These are phyloP conservation scores for Acropora tenuis DNA, from an alignment of 64 coral and sea anemone species.

Conservation along the genomic window DNA sequence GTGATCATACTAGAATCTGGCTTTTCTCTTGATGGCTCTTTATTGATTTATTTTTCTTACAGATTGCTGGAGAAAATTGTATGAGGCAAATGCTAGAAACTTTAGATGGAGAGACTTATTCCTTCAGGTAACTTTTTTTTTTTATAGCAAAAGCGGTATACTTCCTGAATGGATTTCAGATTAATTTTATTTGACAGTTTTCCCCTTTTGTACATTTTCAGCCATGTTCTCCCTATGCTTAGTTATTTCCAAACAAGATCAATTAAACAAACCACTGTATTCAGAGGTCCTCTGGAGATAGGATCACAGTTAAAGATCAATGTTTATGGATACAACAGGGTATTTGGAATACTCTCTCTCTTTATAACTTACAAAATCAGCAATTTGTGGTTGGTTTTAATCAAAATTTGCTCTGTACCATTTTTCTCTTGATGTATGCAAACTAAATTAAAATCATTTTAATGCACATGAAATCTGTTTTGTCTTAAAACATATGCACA, in stretches of 20 bases:
- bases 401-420: too few species aligned
- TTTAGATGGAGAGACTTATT: slow-evolving; percentile 88
- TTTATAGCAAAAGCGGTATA: too few species aligned
- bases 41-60: background rate
- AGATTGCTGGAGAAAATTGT: slow-evolving; percentile 93
- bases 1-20: too few species aligned
- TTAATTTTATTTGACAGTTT: background rate
- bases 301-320: slow-evolving; percentile 92
- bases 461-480: background rate
- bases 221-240: slow-evolving; percentile 92
- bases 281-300: slow-evolving; percentile 90
- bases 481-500: too few species aligned
- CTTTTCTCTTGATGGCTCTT: too few species aligned
- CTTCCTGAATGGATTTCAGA: too few species aligned
- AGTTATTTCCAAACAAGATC: slow-evolving; percentile 87
- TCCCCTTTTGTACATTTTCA: slow-evolving; percentile 29
- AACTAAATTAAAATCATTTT: background rate
- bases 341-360: background rate
- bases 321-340: slow-evolving; percentile 92
- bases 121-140: slow-evolving; percentile 72
- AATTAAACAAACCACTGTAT: slow-evolving; percentile 86
- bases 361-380: background rate
- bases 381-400: too few species aligned
- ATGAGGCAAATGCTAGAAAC: slow-evolving; percentile 80
- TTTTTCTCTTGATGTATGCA: background rate